Evolutionary conservation across 37 sponge, comb jelly and placozoan species (phyloP).

Genomic region (Dysidea cf. avara): DNA sequence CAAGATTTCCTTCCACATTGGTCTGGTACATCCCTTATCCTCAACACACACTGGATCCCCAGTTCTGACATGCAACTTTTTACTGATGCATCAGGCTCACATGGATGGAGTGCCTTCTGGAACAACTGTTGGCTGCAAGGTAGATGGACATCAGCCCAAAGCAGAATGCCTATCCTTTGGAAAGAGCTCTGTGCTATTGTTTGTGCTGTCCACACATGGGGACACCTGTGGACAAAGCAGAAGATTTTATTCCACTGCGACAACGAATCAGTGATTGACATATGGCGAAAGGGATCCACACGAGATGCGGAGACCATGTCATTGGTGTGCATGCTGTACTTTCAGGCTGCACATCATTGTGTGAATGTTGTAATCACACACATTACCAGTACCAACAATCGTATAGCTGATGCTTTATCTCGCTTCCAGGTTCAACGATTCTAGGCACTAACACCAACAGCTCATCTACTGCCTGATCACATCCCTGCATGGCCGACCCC

Average conservation of each 20-base stretch:
- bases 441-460: slow-evolving; percentile 10
- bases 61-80: neutral
- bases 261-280: slow-evolving; percentile 9
- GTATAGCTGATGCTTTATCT: slow-evolving; percentile 33
- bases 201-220: slow-evolving; percentile 22
- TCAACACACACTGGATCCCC: neutral
- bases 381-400: slow-evolving; percentile 19
- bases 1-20: neutral
- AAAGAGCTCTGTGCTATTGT: slow-evolving; percentile 23
- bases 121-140: slow-evolving; percentile 1
- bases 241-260: slow-evolving; percentile 29
- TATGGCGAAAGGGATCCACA: slow-evolving; percentile 2
- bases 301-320: slow-evolving; percentile 4
- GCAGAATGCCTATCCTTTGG: slow-evolving; percentile 9
- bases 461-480: slow-evolving; percentile 2
- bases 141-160: neutral
- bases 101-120: too few relatives aligned
- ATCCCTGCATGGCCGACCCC: too few relatives aligned
- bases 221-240: neutral
- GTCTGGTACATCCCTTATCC: neutral
- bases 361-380: neutral
- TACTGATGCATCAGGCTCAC: too few relatives aligned
- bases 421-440: slow-evolving; percentile 8
- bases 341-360: neutral
- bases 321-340: too few relatives aligned